Conservation (phyloP, 2,113 vertebrate genomes). For the Tor tambroides region DNA sequence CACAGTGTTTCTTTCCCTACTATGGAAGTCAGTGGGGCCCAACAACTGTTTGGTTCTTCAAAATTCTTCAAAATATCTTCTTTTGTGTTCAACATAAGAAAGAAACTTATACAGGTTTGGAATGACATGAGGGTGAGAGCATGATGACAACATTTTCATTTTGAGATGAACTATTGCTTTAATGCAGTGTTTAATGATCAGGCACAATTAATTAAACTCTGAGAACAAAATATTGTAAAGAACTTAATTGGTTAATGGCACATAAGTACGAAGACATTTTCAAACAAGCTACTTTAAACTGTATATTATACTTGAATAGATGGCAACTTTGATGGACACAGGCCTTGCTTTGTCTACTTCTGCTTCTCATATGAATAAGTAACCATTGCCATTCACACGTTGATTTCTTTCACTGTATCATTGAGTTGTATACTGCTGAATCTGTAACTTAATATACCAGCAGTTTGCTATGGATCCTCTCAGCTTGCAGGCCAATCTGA, state of each 20-base stretch:
- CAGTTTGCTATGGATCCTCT: slow-evolving; percentile 3
- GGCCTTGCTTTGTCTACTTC: neutral
- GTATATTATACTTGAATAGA: neutral
- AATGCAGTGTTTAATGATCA: too few species aligned
- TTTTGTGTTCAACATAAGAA: too few species aligned
- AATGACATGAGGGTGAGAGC: too few species aligned
- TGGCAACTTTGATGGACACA: neutral
- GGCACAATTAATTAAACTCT: too few species aligned
- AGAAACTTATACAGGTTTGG: too few species aligned
- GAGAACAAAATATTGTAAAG: neutral
- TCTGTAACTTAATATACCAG: slow-evolving; percentile 15
- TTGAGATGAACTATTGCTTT: too few species aligned
- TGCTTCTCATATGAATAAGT: neutral
- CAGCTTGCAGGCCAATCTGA: slow-evolving; percentile 41
- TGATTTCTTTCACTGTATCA: slow-evolving; percentile 27
- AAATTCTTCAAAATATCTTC: too few species aligned
- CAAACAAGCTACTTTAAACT: neutral
- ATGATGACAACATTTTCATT: too few species aligned
- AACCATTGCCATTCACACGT: neutral
- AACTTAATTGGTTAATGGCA: too few species aligned
- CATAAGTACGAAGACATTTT: neutral
- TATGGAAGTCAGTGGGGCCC: too few species aligned
- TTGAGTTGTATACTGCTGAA: neutral
- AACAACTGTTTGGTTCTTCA: too few species aligned
- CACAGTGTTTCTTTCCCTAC: too few species aligned